Evolutionary conservation across 2,113 vertebrate genomes (phyloP).

Genomic region (Microcebus tavaratra): DNA sequence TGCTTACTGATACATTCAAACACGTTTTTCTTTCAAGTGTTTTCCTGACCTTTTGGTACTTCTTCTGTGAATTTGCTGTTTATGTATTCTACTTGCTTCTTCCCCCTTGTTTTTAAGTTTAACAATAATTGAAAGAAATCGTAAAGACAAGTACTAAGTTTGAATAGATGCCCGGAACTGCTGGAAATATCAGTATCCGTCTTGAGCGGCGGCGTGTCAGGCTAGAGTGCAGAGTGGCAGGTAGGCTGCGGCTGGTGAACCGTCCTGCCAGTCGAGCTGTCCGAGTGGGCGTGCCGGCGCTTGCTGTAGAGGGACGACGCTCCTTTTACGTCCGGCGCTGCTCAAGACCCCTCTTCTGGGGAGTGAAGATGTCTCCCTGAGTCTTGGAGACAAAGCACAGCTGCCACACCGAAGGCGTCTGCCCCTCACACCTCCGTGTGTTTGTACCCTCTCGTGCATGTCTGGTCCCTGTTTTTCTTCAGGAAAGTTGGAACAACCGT

Average conservation of each 20-base stretch:
- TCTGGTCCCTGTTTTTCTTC: neutral
- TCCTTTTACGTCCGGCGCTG: neutral
- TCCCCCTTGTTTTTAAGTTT: neutral
- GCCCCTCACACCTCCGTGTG: neutral
- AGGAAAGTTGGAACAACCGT: neutral
- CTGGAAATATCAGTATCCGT: neutral
- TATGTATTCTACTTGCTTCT: neutral
- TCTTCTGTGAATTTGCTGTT: neutral
- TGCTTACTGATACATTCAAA: neutral
- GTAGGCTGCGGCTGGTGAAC: neutral
- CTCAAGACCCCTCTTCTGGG: neutral
- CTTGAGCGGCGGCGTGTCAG: neutral
- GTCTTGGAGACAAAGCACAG: neutral
- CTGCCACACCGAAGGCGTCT: neutral
- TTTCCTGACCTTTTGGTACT: neutral
- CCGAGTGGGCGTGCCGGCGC: rapidly evolving
- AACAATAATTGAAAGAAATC: neutral
- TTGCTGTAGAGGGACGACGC: neutral
- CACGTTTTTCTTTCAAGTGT: neutral
- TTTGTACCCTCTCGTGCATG: neutral
- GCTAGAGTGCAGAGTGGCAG: neutral
- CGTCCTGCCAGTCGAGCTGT: neutral
- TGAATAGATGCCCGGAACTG: neutral
- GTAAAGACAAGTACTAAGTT: neutral
- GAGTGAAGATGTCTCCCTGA: neutral